A percentile compares a stretch with the other conserved stretches of the same genome.
Evolutionary conservation across 2,888 invertebrate species (phyloP).

Genomic region (Aspidapion aeneum): DNA sequence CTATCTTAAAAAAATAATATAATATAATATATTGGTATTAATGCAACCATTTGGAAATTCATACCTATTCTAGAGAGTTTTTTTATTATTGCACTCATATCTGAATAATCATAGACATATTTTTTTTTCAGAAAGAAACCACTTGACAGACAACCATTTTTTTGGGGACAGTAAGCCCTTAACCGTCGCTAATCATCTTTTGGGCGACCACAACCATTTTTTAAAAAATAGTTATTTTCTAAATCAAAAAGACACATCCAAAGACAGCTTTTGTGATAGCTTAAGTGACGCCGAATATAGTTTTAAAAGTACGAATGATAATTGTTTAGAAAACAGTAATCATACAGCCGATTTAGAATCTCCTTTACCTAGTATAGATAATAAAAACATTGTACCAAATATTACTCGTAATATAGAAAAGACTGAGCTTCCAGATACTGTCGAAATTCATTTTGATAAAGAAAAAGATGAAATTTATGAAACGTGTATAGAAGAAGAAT

Average conservation of each 20-base stretch:
- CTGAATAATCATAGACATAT: too few relatives aligned
- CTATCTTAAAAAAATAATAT: too few relatives aligned
- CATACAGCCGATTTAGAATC: constrained; percentile 11
- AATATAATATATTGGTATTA: too few relatives aligned
- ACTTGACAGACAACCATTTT: not conserved
- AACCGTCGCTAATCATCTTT: not conserved
- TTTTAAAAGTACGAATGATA: constrained; percentile 39
- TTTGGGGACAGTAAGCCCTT: not conserved
- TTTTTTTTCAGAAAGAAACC: constrained; percentile 23
- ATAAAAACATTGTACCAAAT: not conserved
- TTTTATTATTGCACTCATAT: too few relatives aligned
- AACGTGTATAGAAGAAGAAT: constrained; percentile 56
- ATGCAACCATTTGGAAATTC: too few relatives aligned
- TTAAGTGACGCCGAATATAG: constrained; percentile 41
- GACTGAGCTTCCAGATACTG: not conserved
- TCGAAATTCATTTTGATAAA: not conserved
- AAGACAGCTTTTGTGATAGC: constrained; percentile 30
- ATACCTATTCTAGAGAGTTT: too few relatives aligned
- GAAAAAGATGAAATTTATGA: constrained; percentile 51
- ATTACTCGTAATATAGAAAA: constrained; percentile 5
- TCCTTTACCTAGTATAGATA: constrained; percentile 3
- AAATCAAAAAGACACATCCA: constrained; percentile 11
- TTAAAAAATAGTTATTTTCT: constrained; percentile 28
- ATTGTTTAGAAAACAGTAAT: constrained; percentile 26
- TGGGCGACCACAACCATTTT: constrained; percentile 12